These are phyloP conservation scores for Gasterosteus aculeatus DNA, from an alignment of 2,113 vertebrate species.

Conservation along the genomic window DNA sequence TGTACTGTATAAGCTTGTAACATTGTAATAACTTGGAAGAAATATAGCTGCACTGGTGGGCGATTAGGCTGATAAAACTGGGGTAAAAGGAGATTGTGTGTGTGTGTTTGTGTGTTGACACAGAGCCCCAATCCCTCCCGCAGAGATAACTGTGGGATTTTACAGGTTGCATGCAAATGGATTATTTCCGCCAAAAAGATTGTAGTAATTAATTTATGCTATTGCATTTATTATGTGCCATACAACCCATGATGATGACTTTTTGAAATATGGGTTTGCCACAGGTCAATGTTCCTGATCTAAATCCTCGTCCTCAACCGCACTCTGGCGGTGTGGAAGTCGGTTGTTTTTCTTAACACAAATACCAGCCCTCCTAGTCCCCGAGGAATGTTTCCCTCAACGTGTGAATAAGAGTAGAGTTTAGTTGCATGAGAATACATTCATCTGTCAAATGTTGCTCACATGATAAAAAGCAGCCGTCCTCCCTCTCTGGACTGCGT, in stretches of 20 bases:
- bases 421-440: not conserved
- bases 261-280: not conserved
- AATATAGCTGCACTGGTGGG: slow-evolving; percentile 19
- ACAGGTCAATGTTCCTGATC: not conserved
- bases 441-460: not conserved
- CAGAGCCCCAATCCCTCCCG: slow-evolving; percentile 7
- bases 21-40: slow-evolving; percentile 26
- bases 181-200: not conserved
- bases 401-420: not conserved
- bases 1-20: slow-evolving; percentile 28
- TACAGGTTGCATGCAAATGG: not conserved
- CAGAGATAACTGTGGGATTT: not conserved
- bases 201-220: not conserved
- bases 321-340: not conserved
- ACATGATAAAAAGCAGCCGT: not conserved
- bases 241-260: not conserved
- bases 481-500: not conserved
- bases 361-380: not conserved
- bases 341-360: not conserved
- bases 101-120: slow-evolving; percentile 1
- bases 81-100: slow-evolving; percentile 16
- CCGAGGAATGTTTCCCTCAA: not conserved
- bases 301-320: not conserved
- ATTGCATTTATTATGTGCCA: not conserved
- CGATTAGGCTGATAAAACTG: slow-evolving; percentile 31